Evolutionary conservation across 2,888 invertebrate species (phyloP), one percentile per base, ranked within the genome.

Genomic region (Drosophila fungiperda): DNA sequence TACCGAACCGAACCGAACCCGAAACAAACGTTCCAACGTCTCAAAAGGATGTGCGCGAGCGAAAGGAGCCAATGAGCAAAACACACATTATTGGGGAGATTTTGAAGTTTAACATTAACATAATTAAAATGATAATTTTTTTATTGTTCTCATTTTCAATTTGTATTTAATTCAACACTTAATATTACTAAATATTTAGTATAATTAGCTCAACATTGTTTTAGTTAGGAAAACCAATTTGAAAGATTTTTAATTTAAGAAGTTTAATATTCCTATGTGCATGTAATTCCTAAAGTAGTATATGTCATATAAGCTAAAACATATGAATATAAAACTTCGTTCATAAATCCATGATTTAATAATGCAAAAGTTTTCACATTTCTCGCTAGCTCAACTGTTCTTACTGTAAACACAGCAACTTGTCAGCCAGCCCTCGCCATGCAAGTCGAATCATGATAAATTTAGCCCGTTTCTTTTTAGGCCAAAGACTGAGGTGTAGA

Each of bases 41-140:
- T 58, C 36, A n/a, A 59, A 54, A 63, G 75, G 42, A 77, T 36
- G 26, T 57, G 54, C 52, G 7, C 45, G 4, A 1, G 8, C 23
- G 45, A 49, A 58, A 58, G 36, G 42, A 36, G 45, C 45, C 45
- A 45, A 45, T 49, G 23, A 49, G 11, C 45, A 42, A 26, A 6
- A 8, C 68, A 35, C 33, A 53, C 68, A 48, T n/a, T 8, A 6
- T n/a, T 23, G 48, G 42, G 42, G 8, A 23, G 53, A 23, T 35
- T 35, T 20, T 15, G 9, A 53, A 5, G 17, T 12, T 53, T 15
- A 4, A 53, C 20, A 7, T 1, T 12, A 20, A 20, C 42, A 20
- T 12, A 45, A 45, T 15, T 20, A n/a, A 42, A 12, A 12, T 20
- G 2, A 12, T 7, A 3, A 20, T 1, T 20, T 45, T 38, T 12